Evolutionary conservation across 2,888 invertebrate genomes (phyloP), one percentile per base, ranked within the genome.

Genomic region (Thera britannica): DNA sequence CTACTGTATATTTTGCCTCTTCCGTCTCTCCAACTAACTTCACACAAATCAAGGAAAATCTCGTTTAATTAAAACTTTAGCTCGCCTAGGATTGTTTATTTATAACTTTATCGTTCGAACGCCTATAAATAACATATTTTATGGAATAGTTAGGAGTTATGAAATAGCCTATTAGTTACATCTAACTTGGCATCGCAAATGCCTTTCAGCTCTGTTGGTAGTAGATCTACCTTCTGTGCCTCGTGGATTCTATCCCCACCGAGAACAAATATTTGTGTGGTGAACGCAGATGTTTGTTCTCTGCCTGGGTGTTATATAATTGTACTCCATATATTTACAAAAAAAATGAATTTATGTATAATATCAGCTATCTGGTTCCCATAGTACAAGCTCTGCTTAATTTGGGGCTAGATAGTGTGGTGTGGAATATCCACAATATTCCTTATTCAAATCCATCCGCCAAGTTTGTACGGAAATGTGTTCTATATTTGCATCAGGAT

Each of bases 21-120:
- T 3, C 23, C 0, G 58, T 51, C 9, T 36, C 62, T 34, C 35
- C 9, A 35, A 59, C 55, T 67, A 71, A 65, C 69, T 70, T 68
- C 58, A 52, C 59, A 62, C 68, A 75, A 78, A 75, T 77, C 71
- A 71, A 68, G 70, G 62, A 73, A 62, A 80, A 73, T 79, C 77
- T 72, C 70, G 65, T 77, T 78, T 80, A 77, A 82, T 83, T 82
- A 82, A 77, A 82, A 79, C 77, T 79, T 79, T 70, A 62, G 62
- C 58, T 57, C 71, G 71, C 70, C 68, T 72, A 72, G 75, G 70
- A 75, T 62, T 67, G 67, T 72, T 70, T 72, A 71, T 70, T 71
- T 70, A 64, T 65, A 72, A 69, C 69, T 70, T 72, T 56, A 66
- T 57, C 64, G 64, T 62, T 69, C 57, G 49, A 62, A 55, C 55